phyloP scores from a whole-genome alignment of 2,797 vertebrate species.

The Crenuchus spilurus region DNA sequence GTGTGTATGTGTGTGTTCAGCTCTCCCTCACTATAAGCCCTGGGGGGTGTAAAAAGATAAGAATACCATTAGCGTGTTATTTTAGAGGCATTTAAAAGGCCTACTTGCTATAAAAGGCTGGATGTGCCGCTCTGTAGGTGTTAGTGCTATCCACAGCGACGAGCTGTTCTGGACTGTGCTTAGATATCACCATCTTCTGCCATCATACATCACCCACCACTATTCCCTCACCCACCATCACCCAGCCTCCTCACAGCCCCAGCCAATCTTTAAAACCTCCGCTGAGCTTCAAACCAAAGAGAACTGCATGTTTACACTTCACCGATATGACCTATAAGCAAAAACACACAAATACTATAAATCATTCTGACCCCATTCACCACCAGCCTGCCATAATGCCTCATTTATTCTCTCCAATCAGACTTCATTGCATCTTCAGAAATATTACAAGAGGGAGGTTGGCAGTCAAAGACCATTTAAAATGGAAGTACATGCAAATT shows the following conservation, averaged over 20 bases:
- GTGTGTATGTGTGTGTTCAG: slow-evolving; percentile 33
- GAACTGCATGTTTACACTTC: too few relatives aligned
- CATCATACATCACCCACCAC: slow-evolving; percentile 31
- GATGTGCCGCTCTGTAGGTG: slow-evolving; percentile 50
- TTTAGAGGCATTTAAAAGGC: slow-evolving; percentile 54
- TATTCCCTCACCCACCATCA: slow-evolving; percentile 26
- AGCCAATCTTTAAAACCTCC: neutral
- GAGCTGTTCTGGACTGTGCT: slow-evolving; percentile 35
- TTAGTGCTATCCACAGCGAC: slow-evolving; percentile 40
- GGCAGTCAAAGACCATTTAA: too few relatives aligned
- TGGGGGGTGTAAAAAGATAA: slow-evolving; percentile 51
- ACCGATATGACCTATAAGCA: too few relatives aligned
- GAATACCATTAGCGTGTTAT: slow-evolving; percentile 55
- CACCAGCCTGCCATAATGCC: too few relatives aligned
- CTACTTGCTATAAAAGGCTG: slow-evolving; percentile 48
- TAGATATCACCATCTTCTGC: slow-evolving; percentile 32
- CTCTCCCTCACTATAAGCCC: slow-evolving; percentile 21
- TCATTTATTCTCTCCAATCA: too few relatives aligned
- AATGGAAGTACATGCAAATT: too few relatives aligned
- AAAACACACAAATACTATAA: too few relatives aligned
- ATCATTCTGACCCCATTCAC: too few relatives aligned
- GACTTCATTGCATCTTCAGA: too few relatives aligned
- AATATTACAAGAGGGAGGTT: too few relatives aligned
- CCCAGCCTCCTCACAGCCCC: slow-evolving; percentile 1
- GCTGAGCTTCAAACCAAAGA: neutral